phyloP scores from a whole-genome alignment of 2,888 invertebrate genomes.

The Leptinotarsa peninsularis region DNA sequence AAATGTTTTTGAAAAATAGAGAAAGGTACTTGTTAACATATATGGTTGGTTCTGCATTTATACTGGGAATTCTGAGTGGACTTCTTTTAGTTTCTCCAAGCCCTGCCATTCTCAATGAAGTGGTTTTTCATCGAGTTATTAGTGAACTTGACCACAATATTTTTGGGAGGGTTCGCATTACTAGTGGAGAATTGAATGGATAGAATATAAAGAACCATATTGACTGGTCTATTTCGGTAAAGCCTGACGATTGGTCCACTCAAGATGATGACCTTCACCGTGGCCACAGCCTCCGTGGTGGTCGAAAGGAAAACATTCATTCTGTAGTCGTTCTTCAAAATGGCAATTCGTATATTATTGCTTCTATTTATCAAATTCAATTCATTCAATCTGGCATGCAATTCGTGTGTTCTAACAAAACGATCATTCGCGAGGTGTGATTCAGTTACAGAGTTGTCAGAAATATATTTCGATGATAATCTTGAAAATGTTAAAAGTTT shows the following conservation, averaged over 20 bases:
- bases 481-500: neutral
- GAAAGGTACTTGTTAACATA: constrained; percentile 8
- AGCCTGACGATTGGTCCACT: too few relatives aligned
- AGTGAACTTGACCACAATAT: too few relatives aligned
- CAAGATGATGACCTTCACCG: too few relatives aligned
- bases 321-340: neutral
- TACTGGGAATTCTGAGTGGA: constrained; percentile 6
- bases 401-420: neutral
- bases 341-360: neutral
- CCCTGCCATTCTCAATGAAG: neutral
- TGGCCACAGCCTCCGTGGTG: too few relatives aligned
- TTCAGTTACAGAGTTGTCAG: neutral
- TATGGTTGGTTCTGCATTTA: neutral
- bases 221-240: too few relatives aligned
- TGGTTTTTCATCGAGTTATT: too few relatives aligned
- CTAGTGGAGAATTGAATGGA: too few relatives aligned
- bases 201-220: too few relatives aligned
- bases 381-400: neutral
- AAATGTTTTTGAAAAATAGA: neutral
- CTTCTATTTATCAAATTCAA: neutral
- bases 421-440: neutral
- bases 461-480: neutral
- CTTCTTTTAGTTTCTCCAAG: neutral
- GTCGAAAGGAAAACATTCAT: too few relatives aligned
- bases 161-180: too few relatives aligned